Conservation (phyloP, 2,113 vertebrate genomes). For the Lepisosteus osseus region DNA sequence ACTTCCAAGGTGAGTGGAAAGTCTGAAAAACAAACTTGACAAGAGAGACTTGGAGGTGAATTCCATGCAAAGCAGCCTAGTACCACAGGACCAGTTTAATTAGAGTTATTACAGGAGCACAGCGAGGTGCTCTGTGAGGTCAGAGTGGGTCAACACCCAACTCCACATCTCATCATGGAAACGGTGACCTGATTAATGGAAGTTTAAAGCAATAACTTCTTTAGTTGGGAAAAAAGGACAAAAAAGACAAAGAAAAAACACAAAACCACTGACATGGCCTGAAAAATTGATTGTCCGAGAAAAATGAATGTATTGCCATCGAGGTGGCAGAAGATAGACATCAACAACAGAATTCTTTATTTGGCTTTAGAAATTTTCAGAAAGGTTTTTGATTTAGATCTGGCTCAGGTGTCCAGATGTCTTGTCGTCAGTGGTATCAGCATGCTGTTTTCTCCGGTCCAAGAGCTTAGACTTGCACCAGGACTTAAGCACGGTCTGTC, state of each 20-base stretch:
- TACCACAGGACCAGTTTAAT: slow-evolving; percentile 50
- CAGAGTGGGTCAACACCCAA: slow-evolving; percentile 28
- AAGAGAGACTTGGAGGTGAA: slow-evolving; percentile 20
- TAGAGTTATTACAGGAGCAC: slow-evolving; percentile 43
- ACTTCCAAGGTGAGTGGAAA: slow-evolving; percentile 42
- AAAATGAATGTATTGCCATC: slow-evolving; percentile 28
- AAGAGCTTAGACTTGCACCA: too few species aligned
- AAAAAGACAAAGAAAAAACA: slow-evolving; percentile 18
- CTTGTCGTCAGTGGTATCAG: too few species aligned
- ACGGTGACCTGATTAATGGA: slow-evolving; percentile 45
- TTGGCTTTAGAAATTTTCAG: background rate
- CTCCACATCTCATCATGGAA: slow-evolving; percentile 17
- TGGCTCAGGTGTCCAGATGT: too few species aligned
- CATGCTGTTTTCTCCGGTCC: too few species aligned
- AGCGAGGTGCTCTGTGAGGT: slow-evolving; percentile 28
- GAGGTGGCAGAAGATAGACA: slow-evolving; percentile 23
- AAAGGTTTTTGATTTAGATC: too few species aligned
- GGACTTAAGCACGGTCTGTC: too few species aligned
- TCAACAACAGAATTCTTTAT: slow-evolving; percentile 38
- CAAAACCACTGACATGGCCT: slow-evolving; percentile 36
- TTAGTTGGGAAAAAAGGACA: slow-evolving; percentile 26
- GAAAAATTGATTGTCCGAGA: slow-evolving; percentile 41
- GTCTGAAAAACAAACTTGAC: slow-evolving; percentile 17
- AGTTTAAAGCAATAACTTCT: slow-evolving; percentile 38
- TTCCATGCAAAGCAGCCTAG: slow-evolving; percentile 41